These are phyloP conservation scores for Colletes latitarsis DNA, from an alignment of 1,140 invertebrate genomes.

Conservation along the genomic window DNA sequence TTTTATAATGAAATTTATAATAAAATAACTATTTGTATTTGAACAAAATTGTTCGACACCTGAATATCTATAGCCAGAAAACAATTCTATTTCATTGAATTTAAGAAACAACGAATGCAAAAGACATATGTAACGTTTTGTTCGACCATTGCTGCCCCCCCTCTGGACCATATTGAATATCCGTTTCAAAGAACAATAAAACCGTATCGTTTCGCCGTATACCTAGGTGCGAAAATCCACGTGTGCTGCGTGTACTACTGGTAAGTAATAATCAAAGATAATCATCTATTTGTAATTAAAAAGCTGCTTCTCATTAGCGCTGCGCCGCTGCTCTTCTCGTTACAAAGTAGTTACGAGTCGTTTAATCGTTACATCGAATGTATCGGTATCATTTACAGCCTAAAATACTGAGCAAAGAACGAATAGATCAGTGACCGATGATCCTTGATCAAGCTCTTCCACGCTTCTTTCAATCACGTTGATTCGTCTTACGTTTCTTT, in stretches of 20 bases:
- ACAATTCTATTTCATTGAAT: neutral
- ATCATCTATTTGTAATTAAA: slow-evolving; percentile 57
- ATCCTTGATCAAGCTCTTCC: slow-evolving; percentile 27
- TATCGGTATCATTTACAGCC: slow-evolving; percentile 60
- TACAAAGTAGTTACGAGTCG: slow-evolving; percentile 53
- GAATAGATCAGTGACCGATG: slow-evolving; percentile 54
- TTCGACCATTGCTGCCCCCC: slow-evolving; percentile 18
- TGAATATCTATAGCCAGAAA: too few species aligned
- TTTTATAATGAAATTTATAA: too few species aligned
- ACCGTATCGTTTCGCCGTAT: slow-evolving; percentile 46
- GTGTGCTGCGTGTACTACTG: slow-evolving; percentile 60
- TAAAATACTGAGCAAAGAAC: slow-evolving; percentile 68
- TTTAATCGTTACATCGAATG: slow-evolving; percentile 64
- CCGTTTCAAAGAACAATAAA: slow-evolving; percentile 24
- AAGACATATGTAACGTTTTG: neutral
- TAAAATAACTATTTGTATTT: too few species aligned
- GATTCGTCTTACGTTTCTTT: neutral
- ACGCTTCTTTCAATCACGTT: neutral
- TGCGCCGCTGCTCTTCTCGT: slow-evolving; percentile 41
- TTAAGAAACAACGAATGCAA: neutral
- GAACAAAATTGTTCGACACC: too few species aligned
- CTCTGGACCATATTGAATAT: slow-evolving; percentile 13
- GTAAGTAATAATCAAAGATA: slow-evolving; percentile 60
- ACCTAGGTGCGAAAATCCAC: slow-evolving; percentile 64
- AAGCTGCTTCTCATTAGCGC: slow-evolving; percentile 54